A percentile compares a stretch with the other conserved stretches of the same genome.
Evolutionary conservation across 1,140 invertebrate species (phyloP).

Genomic region (Aphis gossypii): DNA sequence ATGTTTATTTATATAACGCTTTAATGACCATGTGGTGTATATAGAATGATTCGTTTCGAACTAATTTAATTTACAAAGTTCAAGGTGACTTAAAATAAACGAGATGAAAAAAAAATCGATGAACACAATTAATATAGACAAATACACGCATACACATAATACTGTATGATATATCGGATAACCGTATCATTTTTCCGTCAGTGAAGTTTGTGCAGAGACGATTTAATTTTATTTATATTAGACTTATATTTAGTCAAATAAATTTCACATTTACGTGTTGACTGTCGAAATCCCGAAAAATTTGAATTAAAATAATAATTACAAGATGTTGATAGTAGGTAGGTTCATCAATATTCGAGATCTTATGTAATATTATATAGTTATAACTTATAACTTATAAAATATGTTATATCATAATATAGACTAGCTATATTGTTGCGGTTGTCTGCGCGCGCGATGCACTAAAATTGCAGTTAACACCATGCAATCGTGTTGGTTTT

Average conservation of each 20-base stretch:
- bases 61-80: slow-evolving; percentile 15
- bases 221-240: background rate
- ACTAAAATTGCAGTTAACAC: background rate
- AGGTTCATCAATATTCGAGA: background rate
- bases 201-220: background rate
- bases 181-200: background rate
- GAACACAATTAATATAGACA: background rate
- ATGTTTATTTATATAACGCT: no score
- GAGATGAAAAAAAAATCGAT: background rate
- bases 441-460: background rate
- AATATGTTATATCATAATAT: no score
- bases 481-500: background rate
- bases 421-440: background rate
- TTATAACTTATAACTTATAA: background rate
- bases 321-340: background rate
- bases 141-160: background rate
- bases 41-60: background rate
- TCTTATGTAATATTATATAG: background rate
- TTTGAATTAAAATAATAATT: background rate
- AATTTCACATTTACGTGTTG: background rate
- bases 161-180: background rate
- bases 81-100: slow-evolving; percentile 1
- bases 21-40: background rate
- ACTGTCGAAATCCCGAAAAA: background rate
- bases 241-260: background rate